Conservation (phyloP, 2,888 invertebrate genomes). For the Pseudolycoriella hygida region DNA sequence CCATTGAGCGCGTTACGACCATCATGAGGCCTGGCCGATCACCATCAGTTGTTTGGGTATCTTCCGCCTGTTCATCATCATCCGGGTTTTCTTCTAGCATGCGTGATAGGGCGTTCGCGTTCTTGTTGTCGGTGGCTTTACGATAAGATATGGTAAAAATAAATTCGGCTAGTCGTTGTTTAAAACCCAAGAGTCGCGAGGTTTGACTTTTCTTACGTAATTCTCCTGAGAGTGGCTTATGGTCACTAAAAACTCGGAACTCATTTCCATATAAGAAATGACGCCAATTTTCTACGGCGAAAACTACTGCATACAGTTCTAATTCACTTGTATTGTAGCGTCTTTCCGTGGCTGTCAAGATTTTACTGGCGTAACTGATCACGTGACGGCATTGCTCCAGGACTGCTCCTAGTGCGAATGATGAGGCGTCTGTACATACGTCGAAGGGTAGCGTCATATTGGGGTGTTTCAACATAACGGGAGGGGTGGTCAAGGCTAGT, state of each 20-base stretch:
- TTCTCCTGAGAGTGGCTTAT: background rate
- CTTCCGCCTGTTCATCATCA: no score
- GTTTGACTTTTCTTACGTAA: background rate
- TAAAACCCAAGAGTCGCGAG: background rate
- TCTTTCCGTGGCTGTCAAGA: background rate
- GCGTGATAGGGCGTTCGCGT: background rate
- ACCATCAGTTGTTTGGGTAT: background rate
- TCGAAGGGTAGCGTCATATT: no score
- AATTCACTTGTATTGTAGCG: background rate
- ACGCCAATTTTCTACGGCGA: background rate
- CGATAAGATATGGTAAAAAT: background rate
- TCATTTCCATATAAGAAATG: background rate
- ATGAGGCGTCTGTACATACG: no score
- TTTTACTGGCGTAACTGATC: background rate
- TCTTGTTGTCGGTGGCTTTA: background rate
- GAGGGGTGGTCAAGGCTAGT: background rate
- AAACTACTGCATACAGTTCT: no score
- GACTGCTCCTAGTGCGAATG: background rate
- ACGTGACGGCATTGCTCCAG: background rate
- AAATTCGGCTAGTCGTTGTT: background rate
- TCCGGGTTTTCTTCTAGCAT: background rate
- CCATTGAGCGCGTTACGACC: background rate
- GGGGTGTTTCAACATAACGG: background rate
- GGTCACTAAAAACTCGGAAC: background rate
- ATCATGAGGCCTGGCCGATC: background rate